Percentiles rank a stretch among this genome's conserved stretches.
Evolutionary conservation across 2,888 invertebrate genomes (phyloP).

Genomic region (Anticlea derivata): DNA sequence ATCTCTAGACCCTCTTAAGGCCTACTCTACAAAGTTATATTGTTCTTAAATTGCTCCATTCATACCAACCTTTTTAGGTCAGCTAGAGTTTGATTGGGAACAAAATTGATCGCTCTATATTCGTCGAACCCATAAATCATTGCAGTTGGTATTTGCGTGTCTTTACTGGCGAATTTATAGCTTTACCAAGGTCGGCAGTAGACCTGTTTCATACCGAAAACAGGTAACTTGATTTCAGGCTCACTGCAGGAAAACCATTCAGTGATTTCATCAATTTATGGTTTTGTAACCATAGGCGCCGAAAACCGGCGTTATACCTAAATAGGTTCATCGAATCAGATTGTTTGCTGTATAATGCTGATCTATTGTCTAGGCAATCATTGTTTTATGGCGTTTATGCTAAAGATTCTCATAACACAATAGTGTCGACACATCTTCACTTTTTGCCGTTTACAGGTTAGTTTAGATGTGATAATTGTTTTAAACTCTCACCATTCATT

Average conservation of each 20-base stretch:
- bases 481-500: too few species aligned
- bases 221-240: too few species aligned
- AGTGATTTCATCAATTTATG: too few species aligned
- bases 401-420: conserved; percentile 14
- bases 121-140: conserved; percentile 59
- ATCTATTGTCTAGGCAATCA: conserved; percentile 7
- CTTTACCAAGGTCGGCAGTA: conserved; percentile 62
- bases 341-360: neutral
- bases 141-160: conserved; percentile 75
- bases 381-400: conserved; percentile 6
- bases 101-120: conserved; percentile 55
- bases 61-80: conserved; percentile 11
- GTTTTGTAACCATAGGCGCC: neutral
- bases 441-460: neutral
- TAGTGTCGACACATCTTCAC: conserved; percentile 7
- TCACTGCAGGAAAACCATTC: too few species aligned
- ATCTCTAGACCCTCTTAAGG: too few species aligned
- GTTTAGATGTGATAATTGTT: too few species aligned
- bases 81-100: conserved; percentile 30
- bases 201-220: conserved; percentile 28
- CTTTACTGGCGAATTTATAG: conserved; percentile 69
- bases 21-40: too few species aligned
- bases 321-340: neutral
- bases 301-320: neutral
- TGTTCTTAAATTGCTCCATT: neutral